These are phyloP conservation scores for Plectrocnemia conspersa DNA, from an alignment of 1,140 invertebrate genomes.

Conservation along the genomic window DNA sequence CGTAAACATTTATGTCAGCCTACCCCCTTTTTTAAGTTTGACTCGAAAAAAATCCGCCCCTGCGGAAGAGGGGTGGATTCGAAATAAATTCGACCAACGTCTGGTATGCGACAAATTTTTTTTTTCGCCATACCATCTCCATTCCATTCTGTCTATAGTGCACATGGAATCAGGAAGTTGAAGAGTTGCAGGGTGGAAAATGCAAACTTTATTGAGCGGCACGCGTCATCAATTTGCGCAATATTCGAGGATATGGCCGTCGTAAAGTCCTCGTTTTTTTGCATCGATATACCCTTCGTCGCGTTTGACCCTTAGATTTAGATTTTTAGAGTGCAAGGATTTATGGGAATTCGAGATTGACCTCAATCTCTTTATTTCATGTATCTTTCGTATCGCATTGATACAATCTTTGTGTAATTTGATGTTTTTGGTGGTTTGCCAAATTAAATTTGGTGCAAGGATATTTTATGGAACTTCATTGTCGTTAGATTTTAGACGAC, in stretches of 20 bases:
- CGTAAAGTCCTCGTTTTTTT: constrained; percentile 28
- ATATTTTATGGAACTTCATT: too few species aligned
- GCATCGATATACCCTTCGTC: too few species aligned
- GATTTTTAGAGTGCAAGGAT: too few species aligned
- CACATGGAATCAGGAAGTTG: constrained; percentile 22
- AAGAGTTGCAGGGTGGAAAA: constrained; percentile 18
- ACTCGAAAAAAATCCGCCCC: constrained; percentile 11
- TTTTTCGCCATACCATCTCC: too few species aligned
- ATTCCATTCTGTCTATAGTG: background rate
- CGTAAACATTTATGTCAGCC: constrained; percentile 19
- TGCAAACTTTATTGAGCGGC: constrained; percentile 33
- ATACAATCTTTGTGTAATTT: too few species aligned
- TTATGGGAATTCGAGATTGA: too few species aligned
- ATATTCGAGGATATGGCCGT: constrained; percentile 33
- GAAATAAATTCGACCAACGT: constrained; percentile 12
- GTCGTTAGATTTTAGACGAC: too few species aligned
- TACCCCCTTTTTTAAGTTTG: constrained; percentile 12
- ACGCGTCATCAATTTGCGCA: constrained; percentile 35
- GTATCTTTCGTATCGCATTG: too few species aligned
- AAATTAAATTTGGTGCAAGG: too few species aligned
- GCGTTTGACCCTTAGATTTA: constrained; percentile 6
- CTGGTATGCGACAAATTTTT: constrained; percentile 11
- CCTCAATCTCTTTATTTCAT: too few species aligned
- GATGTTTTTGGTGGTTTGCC: too few species aligned
- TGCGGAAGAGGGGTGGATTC: background rate